A percentile compares a stretch with the other conserved stretches of the same genome.
Conservation (phyloP, 2,797 vertebrate genomes). For the Halcyon leucocephala region DNA sequence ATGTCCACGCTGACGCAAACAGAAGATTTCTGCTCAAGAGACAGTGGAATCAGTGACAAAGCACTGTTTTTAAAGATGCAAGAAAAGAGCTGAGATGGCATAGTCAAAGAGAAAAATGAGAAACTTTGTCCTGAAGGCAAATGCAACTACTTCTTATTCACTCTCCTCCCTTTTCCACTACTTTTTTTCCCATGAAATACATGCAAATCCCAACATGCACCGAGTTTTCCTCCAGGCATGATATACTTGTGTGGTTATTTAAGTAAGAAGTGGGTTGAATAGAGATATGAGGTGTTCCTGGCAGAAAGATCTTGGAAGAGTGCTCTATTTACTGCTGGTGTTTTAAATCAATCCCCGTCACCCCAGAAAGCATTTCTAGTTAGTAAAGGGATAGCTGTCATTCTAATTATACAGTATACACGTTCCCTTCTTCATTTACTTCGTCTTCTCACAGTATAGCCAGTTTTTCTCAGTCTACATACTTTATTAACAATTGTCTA, state of each 20-base stretch:
- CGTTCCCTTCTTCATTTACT: background rate
- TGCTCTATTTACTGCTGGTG: background rate
- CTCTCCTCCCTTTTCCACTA: conserved; percentile 65
- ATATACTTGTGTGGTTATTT: conserved; percentile 56
- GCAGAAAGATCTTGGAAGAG: background rate
- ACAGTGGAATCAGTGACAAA: conserved; percentile 28
- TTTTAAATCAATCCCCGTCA: background rate
- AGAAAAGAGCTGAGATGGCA: conserved; percentile 8
- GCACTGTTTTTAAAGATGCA: background rate
- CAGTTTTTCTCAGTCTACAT: background rate
- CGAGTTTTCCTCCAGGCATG: conserved; percentile 63
- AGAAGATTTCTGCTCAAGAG: background rate
- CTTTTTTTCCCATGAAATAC: conserved; percentile 64
- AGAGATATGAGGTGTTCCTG: background rate
- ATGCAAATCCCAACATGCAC: conserved; percentile 70
- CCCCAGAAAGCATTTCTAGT: background rate
- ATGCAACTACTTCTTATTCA: conserved; percentile 41
- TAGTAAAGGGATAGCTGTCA: background rate
- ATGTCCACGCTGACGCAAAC: background rate
- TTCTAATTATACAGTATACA: background rate
- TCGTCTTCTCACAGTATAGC: background rate
- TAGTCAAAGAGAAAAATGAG: conserved; percentile 61
- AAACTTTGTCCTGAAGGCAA: conserved; percentile 69
- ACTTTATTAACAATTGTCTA: background rate
- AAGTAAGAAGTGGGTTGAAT: conserved; percentile 32